Evolutionary conservation across 2,888 invertebrate genomes (phyloP).

Genomic region (Sesia apiformis): DNA sequence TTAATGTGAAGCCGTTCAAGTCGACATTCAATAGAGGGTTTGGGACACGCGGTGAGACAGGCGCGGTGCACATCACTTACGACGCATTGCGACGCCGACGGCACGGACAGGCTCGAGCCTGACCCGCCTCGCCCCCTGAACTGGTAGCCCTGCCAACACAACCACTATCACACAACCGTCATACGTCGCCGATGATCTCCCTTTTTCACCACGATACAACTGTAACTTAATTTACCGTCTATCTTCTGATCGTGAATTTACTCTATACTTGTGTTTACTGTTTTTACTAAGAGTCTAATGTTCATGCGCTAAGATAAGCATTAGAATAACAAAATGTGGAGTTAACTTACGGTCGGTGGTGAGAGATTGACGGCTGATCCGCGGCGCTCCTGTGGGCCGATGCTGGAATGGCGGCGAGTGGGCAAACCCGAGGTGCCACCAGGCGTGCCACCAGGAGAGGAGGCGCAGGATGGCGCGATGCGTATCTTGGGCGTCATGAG

Average conservation of each 20-base stretch:
- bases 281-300: too few species aligned
- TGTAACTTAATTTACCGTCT: too few species aligned
- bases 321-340: neutral
- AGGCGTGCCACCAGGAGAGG: slow-evolving; percentile 83
- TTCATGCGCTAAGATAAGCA: too few species aligned
- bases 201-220: neutral
- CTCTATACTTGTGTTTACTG: too few species aligned
- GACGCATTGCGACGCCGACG: slow-evolving; percentile 81
- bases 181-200: neutral
- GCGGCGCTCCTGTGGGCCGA: slow-evolving; percentile 91
- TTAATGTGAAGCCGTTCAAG: slow-evolving; percentile 25
- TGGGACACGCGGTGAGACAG: slow-evolving; percentile 46
- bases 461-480: slow-evolving; percentile 91
- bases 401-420: slow-evolving; percentile 91
- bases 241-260: too few species aligned
- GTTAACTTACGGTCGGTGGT: slow-evolving; percentile 87
- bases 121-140: slow-evolving; percentile 79
- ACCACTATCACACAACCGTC: slow-evolving; percentile 41
- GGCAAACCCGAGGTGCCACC: slow-evolving; percentile 86
- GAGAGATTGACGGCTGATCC: slow-evolving; percentile 89
- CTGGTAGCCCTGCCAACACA: slow-evolving; percentile 76
- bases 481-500: slow-evolving; percentile 92
- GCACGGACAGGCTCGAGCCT: slow-evolving; percentile 90
- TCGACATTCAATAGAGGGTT: slow-evolving; percentile 51
- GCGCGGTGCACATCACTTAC: slow-evolving; percentile 72